These are phyloP conservation scores for Zosterops pallidus DNA, from an alignment of 2,113 vertebrate species.

Conservation along the genomic window DNA sequence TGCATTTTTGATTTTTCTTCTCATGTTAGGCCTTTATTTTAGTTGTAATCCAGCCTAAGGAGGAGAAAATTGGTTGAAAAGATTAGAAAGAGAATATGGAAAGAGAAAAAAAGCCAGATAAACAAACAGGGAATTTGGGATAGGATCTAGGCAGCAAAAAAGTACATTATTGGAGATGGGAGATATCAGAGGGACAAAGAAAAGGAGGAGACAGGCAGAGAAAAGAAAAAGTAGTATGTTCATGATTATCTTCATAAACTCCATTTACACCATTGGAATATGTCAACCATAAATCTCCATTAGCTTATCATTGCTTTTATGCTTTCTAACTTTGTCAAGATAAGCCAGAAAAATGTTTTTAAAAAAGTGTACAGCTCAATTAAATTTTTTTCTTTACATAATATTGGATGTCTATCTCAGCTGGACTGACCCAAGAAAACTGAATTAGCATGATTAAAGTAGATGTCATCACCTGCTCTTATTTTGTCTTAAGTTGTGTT, in stretches of 20 bases:
- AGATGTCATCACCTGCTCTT: rapidly evolving
- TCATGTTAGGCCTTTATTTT: not conserved
- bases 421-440: not conserved
- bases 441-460: not conserved
- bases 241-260: not conserved
- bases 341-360: not conserved
- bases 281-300: not conserved
- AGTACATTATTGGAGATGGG: not conserved
- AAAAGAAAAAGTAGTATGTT: not conserved
- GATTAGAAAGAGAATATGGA: not conserved
- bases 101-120: not conserved
- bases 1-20: not conserved
- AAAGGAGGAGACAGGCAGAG: not conserved
- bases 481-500: not conserved
- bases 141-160: not conserved
- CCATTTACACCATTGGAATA: not conserved
- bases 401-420: not conserved
- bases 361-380: rapidly evolving
- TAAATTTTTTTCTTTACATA: not conserved
- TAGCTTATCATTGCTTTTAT: not conserved
- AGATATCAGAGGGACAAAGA: not conserved
- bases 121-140: not conserved
- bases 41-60: not conserved
- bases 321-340: not conserved
- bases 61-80: not conserved